Evolutionary conservation across 2,797 vertebrate species (phyloP), one percentile per base, ranked within the genome.

Genomic region (Microctenopoma lineatum): DNA sequence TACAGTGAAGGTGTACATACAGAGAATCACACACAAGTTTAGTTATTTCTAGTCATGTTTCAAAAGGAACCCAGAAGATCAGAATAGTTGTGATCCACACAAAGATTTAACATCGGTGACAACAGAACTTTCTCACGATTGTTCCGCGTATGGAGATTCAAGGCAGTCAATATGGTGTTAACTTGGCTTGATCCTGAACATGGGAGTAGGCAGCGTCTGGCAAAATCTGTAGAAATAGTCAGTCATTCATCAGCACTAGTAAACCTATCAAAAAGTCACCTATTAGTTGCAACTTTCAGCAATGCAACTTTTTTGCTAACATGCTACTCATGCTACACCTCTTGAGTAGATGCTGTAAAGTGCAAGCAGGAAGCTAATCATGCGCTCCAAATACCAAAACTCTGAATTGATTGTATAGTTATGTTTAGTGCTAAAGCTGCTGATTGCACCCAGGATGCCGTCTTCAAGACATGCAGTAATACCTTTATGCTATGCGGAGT

Each of bases 41-140:
- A 36, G 61, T 59, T 84, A 79, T 85, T 84, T 87, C 79, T 76
- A 79, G 54, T 77, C 64, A 48, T 61, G 59, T 71, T 71, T 75
- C 65, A 76, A 80, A 78, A 61, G 63, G 34, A 29, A 73, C 65
- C 65, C 58, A 0, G 32, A 77, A 75, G 62, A 83, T 55, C 34
- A 27, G 29, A 64, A 70, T 65, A 45, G 71, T 21, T 68, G 59
- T 68, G 70, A 70, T 75, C 53, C 55, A 69, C 58, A 74, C 70
- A 86, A 7, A 68, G 65, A 79, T 73, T 77, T 26, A 65, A 44
- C 64, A 53, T 73, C 73, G 56, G 45, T 48, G 70, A 69, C 70
- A 78, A 62, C 66, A 58, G 61, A 62, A 67, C 80, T 77, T 79
- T 75, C 69, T 76, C 80, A 66, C 59, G 47, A 61, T 53, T 12